Evolutionary conservation across 2,797 vertebrate species (phyloP), one percentile per base, ranked within the genome.

Genomic region (Limosa lapponica): DNA sequence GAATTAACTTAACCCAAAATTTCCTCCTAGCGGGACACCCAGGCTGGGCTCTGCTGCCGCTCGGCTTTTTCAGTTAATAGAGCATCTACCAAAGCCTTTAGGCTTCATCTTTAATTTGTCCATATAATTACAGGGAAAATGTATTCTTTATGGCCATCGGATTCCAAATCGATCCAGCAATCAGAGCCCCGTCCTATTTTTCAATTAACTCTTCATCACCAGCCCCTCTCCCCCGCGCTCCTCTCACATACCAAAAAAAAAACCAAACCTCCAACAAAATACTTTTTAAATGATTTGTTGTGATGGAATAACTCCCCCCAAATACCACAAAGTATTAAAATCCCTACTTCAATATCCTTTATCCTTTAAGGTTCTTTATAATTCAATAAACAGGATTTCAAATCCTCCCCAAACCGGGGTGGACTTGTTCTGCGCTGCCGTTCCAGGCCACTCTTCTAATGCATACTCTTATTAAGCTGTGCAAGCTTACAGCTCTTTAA

Each of bases 281-380:
- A 32, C 79, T 87, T 95, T n/a, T 44, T 37, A 97, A 97, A 97
- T 91, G 94, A 98, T 97, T 98, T 98, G 97, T 95, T 93, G 97
- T 98, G 98, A 98, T 98, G 97, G 96, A 98, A 98, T 96, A 97
- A 97, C 98, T 98, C 83, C 82, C 95, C 95, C 94, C 73, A 93
- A 98, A 98, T 97, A 98, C 97, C 96, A 94, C 91, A 93, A 98
- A 97, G 98, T 93, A 98, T 98, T 98, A 97, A 98, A 98, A 98
- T 98, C 98, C 98, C 97, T 84, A 87, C 98, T 98, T 98, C 98
- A 98, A 97, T 98, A 98, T 97, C 98, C 98, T 98, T 98, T 98
- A 98, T 99, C 98, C 98, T 98, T 98, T 98, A 98, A 99, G 98
- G 97, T 98, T 98, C 98, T 98, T 99, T 98, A 98, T 98, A 98